These are phyloP conservation scores for Drosophila antonietae DNA, from an alignment of 2,888 invertebrate genomes.

Conservation along the genomic window DNA sequence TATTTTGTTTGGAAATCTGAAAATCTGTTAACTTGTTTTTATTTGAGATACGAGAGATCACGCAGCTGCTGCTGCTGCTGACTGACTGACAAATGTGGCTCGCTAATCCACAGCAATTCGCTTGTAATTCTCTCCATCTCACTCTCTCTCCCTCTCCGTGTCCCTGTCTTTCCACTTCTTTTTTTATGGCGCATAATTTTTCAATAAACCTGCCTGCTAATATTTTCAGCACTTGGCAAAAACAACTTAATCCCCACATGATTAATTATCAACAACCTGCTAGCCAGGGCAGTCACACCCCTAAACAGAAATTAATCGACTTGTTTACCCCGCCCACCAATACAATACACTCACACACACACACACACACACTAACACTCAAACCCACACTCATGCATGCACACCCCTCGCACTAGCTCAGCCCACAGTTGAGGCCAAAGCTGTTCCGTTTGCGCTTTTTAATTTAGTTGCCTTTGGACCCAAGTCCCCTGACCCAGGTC, in stretches of 20 bases:
- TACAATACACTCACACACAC: neutral
- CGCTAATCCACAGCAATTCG: conserved; percentile 42
- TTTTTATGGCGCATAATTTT: conserved; percentile 61
- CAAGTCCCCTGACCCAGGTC: conserved; percentile 35
- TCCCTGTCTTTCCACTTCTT: neutral
- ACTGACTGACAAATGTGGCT: conserved; percentile 11
- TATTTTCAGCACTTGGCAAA: conserved; percentile 47
- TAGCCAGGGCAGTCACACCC: conserved; percentile 34
- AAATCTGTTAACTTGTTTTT: conserved; percentile 60
- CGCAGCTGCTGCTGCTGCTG: conserved; percentile 32
- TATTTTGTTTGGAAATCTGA: conserved; percentile 34
- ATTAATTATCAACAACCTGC: conserved; percentile 77
- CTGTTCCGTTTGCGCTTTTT: conserved; percentile 61
- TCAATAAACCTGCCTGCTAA: conserved; percentile 68
- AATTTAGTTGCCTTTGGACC: conserved; percentile 61
- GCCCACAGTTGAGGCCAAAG: conserved; percentile 27
- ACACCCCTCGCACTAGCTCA: neutral
- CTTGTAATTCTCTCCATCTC: conserved; percentile 21
- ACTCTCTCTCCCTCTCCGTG: conserved; percentile 6
- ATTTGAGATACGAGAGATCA: neutral
- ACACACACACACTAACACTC: neutral
- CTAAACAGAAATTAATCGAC: conserved; percentile 66
- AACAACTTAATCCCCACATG: conserved; percentile 75
- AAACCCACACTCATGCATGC: neutral
- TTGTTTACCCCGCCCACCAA: conserved; percentile 35